Evolutionary conservation across 1,140 invertebrate genomes (phyloP).

Genomic region (Cherax destructor): DNA sequence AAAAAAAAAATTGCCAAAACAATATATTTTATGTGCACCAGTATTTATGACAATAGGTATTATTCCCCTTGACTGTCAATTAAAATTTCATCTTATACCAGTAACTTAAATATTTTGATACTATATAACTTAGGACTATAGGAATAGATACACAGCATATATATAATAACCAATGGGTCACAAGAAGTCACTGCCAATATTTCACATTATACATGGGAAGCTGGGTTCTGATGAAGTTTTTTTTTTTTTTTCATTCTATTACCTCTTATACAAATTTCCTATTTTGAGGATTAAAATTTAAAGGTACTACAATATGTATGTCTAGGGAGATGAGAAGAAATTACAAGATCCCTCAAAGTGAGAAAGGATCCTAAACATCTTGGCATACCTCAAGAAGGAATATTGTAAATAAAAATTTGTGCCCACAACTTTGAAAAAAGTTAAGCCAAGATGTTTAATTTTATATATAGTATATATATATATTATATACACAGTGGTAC

Average conservation of each 20-base stretch:
- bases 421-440: background rate
- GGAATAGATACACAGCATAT: background rate
- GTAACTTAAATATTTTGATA: background rate
- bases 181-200: slow-evolving; percentile 3
- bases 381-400: background rate
- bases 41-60: slow-evolving; percentile 16
- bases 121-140: background rate
- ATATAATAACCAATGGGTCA: background rate
- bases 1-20: too few species aligned
- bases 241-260: slow-evolving; percentile 17
- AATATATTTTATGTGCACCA: background rate
- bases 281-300: slow-evolving; percentile 22
- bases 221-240: slow-evolving; percentile 7
- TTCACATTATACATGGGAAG: background rate
- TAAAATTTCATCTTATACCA: background rate
- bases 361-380: background rate
- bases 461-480: background rate
- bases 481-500: too few species aligned
- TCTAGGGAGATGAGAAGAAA: background rate
- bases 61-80: background rate
- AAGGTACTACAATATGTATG: slow-evolving; percentile 15
- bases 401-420: background rate
- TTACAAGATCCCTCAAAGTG: background rate
- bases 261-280: slow-evolving; percentile 42
- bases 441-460: background rate